These are phyloP conservation scores for Phengaris arion DNA, from an alignment of 2,888 invertebrate species.

Conservation along the genomic window DNA sequence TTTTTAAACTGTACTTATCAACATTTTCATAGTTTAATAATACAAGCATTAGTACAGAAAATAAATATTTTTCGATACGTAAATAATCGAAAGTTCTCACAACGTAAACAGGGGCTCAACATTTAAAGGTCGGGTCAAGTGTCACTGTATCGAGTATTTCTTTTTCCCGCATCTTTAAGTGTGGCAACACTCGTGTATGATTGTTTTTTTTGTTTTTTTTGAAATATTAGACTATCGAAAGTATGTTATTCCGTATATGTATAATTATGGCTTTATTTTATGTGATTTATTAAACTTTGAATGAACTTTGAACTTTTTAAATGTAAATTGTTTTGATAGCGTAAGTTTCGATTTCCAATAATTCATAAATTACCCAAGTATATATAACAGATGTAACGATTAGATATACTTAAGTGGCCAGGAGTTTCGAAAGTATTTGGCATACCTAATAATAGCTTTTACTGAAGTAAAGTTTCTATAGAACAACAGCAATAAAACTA, in stretches of 20 bases:
- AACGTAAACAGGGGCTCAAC: conserved; percentile 8
- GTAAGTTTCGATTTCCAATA: too few relatives aligned
- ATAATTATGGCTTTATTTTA: background rate
- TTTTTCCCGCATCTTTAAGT: conserved; percentile 9
- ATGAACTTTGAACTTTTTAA: too few relatives aligned
- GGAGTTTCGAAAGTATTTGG: too few relatives aligned
- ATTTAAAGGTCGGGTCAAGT: conserved; percentile 18
- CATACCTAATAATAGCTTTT: too few relatives aligned
- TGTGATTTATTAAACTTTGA: background rate
- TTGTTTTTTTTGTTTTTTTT: background rate
- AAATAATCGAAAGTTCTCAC: conserved; percentile 10
- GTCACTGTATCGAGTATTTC: conserved; percentile 13
- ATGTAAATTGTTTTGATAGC: too few relatives aligned
- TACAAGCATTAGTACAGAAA: background rate
- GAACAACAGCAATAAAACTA: too few relatives aligned
- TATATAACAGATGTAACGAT: too few relatives aligned
- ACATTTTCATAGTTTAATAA: background rate
- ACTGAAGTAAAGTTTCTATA: too few relatives aligned
- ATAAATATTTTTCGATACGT: background rate
- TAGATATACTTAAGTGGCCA: too few relatives aligned
- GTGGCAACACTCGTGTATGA: conserved; percentile 16
- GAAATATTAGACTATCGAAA: background rate
- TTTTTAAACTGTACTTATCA: too few relatives aligned
- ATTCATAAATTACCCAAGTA: too few relatives aligned
- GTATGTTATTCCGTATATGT: background rate